A percentile compares a stretch with the other conserved stretches of the same genome.
phyloP scores from a whole-genome alignment of 2,797 vertebrate species.

The Falco concolor region DNA sequence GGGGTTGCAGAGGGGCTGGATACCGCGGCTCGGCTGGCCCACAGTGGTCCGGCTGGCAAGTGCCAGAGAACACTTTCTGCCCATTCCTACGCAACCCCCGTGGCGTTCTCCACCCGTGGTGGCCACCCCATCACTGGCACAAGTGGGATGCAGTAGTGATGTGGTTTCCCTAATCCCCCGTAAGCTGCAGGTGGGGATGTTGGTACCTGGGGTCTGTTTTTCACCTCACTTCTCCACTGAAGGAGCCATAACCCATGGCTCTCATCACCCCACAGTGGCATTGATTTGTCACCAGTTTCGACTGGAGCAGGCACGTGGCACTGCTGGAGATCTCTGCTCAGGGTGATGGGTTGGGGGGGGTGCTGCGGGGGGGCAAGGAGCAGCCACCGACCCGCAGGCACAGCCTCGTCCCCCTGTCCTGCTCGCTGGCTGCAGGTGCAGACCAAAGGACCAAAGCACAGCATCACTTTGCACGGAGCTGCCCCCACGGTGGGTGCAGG shows the following conservation, averaged over 20 bases:
- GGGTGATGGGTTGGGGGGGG: accelerated
- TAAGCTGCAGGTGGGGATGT: neutral
- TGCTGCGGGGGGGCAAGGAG: neutral
- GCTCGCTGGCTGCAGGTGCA: accelerated
- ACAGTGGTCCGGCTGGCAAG: neutral
- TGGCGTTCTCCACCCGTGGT: accelerated
- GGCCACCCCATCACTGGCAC: accelerated
- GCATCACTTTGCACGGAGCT: accelerated
- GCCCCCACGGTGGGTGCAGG: neutral
- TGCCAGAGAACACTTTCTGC: accelerated
- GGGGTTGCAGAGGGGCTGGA: neutral
- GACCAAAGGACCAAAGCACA: neutral
- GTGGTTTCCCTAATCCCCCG: neutral
- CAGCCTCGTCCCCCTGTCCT: neutral
- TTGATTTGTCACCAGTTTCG: neutral
- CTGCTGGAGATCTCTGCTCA: neutral
- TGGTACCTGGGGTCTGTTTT: neutral
- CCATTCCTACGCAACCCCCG: accelerated
- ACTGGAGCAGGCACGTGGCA: neutral
- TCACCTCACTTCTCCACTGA: neutral
- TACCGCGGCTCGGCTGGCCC: accelerated
- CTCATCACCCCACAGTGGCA: accelerated
- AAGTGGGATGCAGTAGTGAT: accelerated
- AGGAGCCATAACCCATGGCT: neutral
- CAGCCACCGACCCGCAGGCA: accelerated